phyloP scores from a whole-genome alignment of 2,888 invertebrate genomes.

The Parnassius mnemosyne region DNA sequence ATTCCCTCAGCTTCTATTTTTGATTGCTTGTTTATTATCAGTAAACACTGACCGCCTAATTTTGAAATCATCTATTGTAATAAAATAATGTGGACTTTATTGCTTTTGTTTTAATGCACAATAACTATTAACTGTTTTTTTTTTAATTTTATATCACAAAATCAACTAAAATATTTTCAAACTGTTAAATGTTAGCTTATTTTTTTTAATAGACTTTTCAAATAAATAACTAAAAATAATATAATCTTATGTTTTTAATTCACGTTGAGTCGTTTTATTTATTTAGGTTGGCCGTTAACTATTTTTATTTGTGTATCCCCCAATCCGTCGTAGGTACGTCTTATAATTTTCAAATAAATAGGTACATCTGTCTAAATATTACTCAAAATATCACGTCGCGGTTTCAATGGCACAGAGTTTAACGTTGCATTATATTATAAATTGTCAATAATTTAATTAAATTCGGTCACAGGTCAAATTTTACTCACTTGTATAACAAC shows the following conservation, averaged over 20 bases:
- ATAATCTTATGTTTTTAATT: background rate
- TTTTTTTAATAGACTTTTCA: background rate
- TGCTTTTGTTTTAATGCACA: background rate
- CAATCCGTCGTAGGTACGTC: background rate
- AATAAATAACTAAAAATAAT: background rate
- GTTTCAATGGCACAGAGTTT: slow-evolving; percentile 1
- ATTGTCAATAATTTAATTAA: slow-evolving; percentile 3
- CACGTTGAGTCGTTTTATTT: background rate
- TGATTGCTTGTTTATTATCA: slow-evolving; percentile 4
- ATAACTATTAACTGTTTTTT: background rate
- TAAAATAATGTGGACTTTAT: background rate
- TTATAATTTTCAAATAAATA: slow-evolving; percentile 4
- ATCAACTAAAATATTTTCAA: too few relatives aligned
- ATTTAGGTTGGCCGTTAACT: background rate
- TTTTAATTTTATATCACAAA: too few relatives aligned
- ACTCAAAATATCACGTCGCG: slow-evolving; percentile 8
- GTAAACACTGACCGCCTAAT: slow-evolving; percentile 10
- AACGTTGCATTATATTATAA: slow-evolving; percentile 6
- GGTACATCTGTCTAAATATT: background rate
- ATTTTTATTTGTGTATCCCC: background rate
- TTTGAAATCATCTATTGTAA: slow-evolving; percentile 4
- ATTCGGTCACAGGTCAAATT: background rate
- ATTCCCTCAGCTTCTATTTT: slow-evolving; percentile 17
- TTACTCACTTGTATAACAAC: slow-evolving; percentile 21
- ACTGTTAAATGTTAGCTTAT: background rate